Conservation (phyloP, 1,140 invertebrate genomes). For the Ditylenchus dipsaci region DNA sequence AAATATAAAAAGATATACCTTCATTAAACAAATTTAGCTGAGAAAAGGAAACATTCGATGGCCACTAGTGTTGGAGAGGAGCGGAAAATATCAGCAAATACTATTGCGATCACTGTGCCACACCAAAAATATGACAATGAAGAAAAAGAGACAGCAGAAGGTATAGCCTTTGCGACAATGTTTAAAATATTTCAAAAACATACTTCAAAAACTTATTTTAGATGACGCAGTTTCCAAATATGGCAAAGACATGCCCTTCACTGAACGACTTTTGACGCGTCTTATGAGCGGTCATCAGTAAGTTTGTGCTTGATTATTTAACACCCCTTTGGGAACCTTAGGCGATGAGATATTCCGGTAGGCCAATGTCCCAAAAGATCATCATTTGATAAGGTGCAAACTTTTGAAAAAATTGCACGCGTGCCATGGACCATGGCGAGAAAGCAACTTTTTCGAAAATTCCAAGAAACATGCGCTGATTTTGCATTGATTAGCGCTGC, state of each 20-base stretch:
- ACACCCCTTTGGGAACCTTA: no score
- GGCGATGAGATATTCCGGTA: no score
- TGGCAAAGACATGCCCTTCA: conserved; percentile 14
- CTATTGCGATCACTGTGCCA: conserved; percentile 29
- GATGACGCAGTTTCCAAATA: conserved; percentile 33
- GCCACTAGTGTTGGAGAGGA: conserved; percentile 25
- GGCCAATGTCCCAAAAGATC: no score
- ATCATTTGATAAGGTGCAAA: no score
- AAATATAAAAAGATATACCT: no score
- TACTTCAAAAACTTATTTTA: not conserved
- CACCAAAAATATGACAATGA: conserved; percentile 15
- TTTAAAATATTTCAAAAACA: not conserved
- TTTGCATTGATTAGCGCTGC: no score
- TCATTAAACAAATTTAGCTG: conserved; percentile 10
- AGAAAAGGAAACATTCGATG: conserved; percentile 32
- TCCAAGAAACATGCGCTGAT: no score
- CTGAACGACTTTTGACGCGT: conserved; percentile 24
- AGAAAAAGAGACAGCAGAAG: not conserved
- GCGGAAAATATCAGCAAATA: conserved; percentile 22
- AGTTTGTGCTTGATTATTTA: not conserved
- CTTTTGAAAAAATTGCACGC: no score
- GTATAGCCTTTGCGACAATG: conserved; percentile 1
- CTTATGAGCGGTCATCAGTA: conserved; percentile 38
- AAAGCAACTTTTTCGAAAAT: no score
- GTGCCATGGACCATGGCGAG: no score